phyloP scores from a whole-genome alignment of 2,888 invertebrate species.

The Lycocerus yunnanus region DNA sequence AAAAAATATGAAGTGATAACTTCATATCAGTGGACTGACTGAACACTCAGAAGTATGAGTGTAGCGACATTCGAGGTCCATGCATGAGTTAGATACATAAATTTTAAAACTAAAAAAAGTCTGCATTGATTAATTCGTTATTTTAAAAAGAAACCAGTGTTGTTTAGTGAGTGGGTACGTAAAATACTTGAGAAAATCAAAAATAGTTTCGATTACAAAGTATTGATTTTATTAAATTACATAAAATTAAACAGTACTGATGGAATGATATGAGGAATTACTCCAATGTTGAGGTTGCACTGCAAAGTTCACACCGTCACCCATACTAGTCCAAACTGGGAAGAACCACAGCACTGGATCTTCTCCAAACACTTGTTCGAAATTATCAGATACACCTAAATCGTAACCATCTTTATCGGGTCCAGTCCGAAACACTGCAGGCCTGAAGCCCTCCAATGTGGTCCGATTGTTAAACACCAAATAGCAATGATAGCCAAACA shows the following conservation, averaged over 20 bases:
- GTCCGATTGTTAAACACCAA: slow-evolving; percentile 87
- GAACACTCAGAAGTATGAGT: no score
- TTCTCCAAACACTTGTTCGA: slow-evolving; percentile 93
- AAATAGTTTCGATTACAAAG: not conserved
- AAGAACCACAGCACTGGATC: slow-evolving; percentile 80
- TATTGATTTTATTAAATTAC: not conserved
- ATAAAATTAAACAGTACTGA: not conserved
- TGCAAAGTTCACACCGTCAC: slow-evolving; percentile 34
- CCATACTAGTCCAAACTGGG: slow-evolving; percentile 85
- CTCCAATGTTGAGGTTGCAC: not conserved
- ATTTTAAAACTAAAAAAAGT: no score
- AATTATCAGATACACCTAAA: slow-evolving; percentile 83
- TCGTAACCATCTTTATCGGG: slow-evolving; percentile 93
- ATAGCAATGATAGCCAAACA: slow-evolving; percentile 93
- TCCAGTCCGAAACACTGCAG: slow-evolving; percentile 87
- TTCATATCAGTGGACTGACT: no score
- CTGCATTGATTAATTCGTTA: no score
- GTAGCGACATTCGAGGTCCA: no score
- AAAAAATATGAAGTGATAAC: no score
- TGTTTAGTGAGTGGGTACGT: no score
- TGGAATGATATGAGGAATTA: slow-evolving; percentile 3
- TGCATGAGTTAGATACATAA: no score
- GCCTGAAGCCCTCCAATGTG: slow-evolving; percentile 91
- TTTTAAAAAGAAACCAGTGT: no score
- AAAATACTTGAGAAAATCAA: no score